A percentile compares a stretch with the other conserved stretches of the same genome.
phyloP scores from a whole-genome alignment of 2,113 vertebrate genomes.

The Okapia johnstoni region DNA sequence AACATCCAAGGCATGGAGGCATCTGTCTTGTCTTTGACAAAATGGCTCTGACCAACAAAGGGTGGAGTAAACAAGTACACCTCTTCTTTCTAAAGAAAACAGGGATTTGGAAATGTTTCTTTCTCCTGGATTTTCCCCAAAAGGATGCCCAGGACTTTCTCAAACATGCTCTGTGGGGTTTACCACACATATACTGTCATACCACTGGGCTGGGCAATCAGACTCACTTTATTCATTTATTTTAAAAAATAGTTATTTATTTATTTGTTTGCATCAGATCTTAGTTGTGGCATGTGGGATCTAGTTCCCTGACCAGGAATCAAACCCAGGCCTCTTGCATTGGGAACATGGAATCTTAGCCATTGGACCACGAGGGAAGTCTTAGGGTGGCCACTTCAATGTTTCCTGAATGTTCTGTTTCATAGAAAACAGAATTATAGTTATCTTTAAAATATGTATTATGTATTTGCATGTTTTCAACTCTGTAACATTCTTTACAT shows the following conservation, averaged over 20 bases:
- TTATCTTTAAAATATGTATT: background rate
- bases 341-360: background rate
- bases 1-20: background rate
- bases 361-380: background rate
- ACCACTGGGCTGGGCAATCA: background rate
- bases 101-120: background rate
- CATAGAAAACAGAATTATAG: background rate
- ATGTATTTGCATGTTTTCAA: slow-evolving; percentile 6
- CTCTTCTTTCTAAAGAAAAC: background rate
- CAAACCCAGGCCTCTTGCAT: background rate
- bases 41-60: background rate
- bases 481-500: slow-evolving; percentile 14
- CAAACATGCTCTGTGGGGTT: background rate
- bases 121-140: background rate
- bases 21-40: background rate
- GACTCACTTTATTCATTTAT: background rate
- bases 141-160: background rate
- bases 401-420: background rate
- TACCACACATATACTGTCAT: background rate
- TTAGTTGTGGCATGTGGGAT: background rate
- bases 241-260: background rate
- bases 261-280: background rate
- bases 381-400: background rate
- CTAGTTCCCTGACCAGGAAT: background rate
- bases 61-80: background rate